These are phyloP conservation scores for Crotalus tigris DNA, from an alignment of 2,113 vertebrate genomes.

Conservation along the genomic window DNA sequence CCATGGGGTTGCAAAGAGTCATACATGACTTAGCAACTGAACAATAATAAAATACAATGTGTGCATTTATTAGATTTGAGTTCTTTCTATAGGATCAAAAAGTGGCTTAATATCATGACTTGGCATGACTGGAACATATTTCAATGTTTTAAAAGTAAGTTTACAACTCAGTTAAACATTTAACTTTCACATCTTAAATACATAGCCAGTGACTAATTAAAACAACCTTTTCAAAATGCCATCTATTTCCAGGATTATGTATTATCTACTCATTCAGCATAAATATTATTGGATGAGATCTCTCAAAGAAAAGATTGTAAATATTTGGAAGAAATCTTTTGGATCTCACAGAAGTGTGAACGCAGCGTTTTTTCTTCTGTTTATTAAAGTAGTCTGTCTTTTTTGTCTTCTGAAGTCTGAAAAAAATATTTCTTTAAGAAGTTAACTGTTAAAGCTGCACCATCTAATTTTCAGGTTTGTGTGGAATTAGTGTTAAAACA, in stretches of 20 bases:
- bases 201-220: background rate
- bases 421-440: background rate
- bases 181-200: background rate
- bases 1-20: background rate
- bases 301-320: background rate
- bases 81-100: background rate
- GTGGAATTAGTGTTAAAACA: background rate
- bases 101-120: background rate
- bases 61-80: background rate
- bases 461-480: background rate
- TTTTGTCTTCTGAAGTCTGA: background rate
- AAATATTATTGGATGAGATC: background rate
- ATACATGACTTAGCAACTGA: background rate
- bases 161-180: background rate
- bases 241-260: background rate
- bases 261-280: background rate
- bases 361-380: background rate
- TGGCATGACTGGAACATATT: background rate
- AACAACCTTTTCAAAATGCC: background rate
- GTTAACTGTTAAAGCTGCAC: background rate
- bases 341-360: background rate
- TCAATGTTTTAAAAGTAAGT: background rate
- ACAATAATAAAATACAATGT: background rate
- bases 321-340: background rate
- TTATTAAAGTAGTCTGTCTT: background rate